phyloP scores from a whole-genome alignment of 1,140 invertebrate species.

The Drosophila miranda region DNA sequence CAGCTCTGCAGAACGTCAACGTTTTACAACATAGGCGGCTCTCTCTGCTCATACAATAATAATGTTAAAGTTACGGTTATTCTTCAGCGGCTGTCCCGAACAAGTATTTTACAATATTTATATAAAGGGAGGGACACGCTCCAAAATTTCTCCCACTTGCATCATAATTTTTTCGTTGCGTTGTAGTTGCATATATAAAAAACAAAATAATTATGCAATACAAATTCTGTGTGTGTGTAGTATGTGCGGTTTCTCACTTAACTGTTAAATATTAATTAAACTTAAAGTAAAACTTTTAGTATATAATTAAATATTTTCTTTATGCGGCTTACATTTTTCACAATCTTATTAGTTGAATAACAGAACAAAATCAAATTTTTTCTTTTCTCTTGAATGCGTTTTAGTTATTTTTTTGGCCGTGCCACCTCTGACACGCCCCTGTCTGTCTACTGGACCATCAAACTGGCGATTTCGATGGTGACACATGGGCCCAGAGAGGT shows the following conservation, averaged over 20 bases:
- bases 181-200: conserved; percentile 65
- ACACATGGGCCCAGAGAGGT: not conserved
- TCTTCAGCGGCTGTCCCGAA: too few species aligned
- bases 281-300: conserved; percentile 82
- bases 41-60: too few species aligned
- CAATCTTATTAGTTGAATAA: conserved; percentile 74
- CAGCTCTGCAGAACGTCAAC: too few species aligned
- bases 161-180: conserved; percentile 47
- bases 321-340: conserved; percentile 53
- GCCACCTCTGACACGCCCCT: conserved; percentile 15
- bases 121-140: conserved; percentile 52
- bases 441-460: conserved; percentile 15
- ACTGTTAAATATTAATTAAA: conserved; percentile 78
- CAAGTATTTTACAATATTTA: conserved; percentile 82
- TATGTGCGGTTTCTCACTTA: conserved; percentile 43
- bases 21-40: too few species aligned
- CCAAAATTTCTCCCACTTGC: conserved; percentile 33
- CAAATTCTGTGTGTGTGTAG: conserved; percentile 62
- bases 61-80: too few species aligned
- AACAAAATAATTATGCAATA: conserved; percentile 72
- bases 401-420: conserved; percentile 56
- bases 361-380: conserved; percentile 76
- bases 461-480: conserved; percentile 74
- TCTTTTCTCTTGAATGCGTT: conserved; percentile 43
- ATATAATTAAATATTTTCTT: conserved; percentile 78